A percentile compares a stretch with the other conserved stretches of the same genome.
These are phyloP conservation scores for Galerucella pusilla DNA, from an alignment of 2,888 invertebrate species.

Conservation along the genomic window DNA sequence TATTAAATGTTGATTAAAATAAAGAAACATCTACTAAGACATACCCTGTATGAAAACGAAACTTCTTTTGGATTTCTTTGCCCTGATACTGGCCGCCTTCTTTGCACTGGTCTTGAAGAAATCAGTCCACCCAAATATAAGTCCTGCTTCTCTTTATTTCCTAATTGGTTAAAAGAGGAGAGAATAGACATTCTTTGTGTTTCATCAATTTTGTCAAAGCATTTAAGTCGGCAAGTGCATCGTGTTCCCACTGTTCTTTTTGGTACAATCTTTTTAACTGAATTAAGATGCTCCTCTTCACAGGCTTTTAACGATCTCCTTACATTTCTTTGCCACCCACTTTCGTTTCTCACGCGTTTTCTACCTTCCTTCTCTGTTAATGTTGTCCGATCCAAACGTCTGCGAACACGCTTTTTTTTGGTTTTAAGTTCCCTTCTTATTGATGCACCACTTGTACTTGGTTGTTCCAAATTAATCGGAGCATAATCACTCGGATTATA, in stretches of 20 bases:
- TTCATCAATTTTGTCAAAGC: conserved; percentile 18
- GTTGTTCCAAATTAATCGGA: background rate
- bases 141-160: conserved; percentile 22
- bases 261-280: conserved; percentile 4
- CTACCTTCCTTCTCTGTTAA: too few species aligned
- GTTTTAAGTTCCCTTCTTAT: conserved; percentile 3
- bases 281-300: conserved; percentile 18
- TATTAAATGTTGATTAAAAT: too few species aligned
- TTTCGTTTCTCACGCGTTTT: conserved; percentile 1
- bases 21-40: background rate
- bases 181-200: conserved; percentile 19
- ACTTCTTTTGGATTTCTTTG: conserved; percentile 15
- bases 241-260: conserved; percentile 21
- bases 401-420: background rate
- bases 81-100: conserved; percentile 9
- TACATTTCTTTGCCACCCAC: conserved; percentile 8
- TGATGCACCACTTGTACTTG: background rate
- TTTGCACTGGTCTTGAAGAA: background rate
- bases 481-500: conserved; percentile 1
- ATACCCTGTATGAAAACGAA: conserved; percentile 21
- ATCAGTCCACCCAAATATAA: conserved; percentile 19
- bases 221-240: conserved; percentile 20
- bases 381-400: background rate
- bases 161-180: conserved; percentile 23
- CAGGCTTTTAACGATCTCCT: conserved; percentile 14